These are phyloP conservation scores for Crotalus tigris DNA, from an alignment of 2,113 vertebrate species.

Conservation along the genomic window DNA sequence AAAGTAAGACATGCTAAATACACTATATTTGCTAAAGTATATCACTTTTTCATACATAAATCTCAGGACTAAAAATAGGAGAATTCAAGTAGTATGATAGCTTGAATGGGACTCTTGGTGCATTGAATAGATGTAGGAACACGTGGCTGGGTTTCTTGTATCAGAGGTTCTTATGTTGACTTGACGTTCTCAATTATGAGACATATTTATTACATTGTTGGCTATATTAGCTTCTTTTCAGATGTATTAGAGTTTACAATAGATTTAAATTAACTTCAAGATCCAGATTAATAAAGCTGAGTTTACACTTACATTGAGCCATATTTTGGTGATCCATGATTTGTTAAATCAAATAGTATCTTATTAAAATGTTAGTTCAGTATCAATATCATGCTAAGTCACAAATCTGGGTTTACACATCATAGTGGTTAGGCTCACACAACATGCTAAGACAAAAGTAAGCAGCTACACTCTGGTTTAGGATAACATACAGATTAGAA, in stretches of 20 bases:
- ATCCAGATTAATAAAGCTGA: neutral
- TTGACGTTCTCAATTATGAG: neutral
- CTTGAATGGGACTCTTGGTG: neutral
- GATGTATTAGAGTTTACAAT: neutral
- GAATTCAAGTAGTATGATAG: neutral
- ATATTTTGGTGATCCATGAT: neutral
- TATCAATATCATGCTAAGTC: neutral
- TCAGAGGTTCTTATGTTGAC: neutral
- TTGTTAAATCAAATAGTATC: neutral
- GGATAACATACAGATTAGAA: neutral
- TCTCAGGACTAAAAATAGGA: neutral
- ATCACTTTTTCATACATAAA: neutral
- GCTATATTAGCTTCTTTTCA: neutral
- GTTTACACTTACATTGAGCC: neutral
- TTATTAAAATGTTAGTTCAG: neutral
- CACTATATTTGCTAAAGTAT: neutral
- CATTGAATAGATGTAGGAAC: neutral
- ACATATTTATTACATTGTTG: neutral
- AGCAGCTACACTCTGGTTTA: neutral
- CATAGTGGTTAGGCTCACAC: neutral
- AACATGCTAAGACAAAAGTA: neutral
- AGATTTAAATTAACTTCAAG: neutral
- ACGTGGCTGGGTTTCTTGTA: neutral
- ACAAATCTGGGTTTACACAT: neutral
- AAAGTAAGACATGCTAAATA: neutral